Conservation (phyloP, 2,888 invertebrate genomes). For the Lutraria lutraria region DNA sequence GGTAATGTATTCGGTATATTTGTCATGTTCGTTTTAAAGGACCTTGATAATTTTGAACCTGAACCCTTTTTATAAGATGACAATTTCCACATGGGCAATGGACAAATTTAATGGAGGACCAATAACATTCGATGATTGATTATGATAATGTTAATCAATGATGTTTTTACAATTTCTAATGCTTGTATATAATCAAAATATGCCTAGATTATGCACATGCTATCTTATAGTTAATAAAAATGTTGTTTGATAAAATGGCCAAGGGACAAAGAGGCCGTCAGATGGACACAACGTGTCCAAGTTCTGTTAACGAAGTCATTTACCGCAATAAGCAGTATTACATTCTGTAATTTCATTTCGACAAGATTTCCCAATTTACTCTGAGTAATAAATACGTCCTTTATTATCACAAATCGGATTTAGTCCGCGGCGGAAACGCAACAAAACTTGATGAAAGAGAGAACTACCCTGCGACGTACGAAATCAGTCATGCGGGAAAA, state of each 20-base stretch:
- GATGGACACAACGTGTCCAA: neutral
- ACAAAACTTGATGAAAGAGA: neutral
- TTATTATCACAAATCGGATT: slow-evolving; percentile 23
- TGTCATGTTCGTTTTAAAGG: too few species aligned
- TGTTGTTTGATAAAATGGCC: neutral
- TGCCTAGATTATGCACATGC: too few species aligned
- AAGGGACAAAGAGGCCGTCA: neutral
- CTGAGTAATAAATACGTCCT: slow-evolving; percentile 16
- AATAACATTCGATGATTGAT: too few species aligned
- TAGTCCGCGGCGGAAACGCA: slow-evolving; percentile 5
- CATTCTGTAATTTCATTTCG: neutral
- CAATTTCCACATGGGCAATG: too few species aligned
- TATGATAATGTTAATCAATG: too few species aligned
- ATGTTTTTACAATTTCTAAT: too few species aligned
- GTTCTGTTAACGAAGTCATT: neutral
- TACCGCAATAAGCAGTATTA: neutral
- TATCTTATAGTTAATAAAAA: too few species aligned
- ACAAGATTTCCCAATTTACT: slow-evolving; percentile 5
- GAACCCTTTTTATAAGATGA: too few species aligned
- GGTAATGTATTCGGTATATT: too few species aligned
- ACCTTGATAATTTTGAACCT: too few species aligned
- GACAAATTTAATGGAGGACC: too few species aligned
- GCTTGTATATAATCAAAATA: too few species aligned
- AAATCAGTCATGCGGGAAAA: slow-evolving; percentile 6
- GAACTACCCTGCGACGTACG: neutral